Evolutionary conservation across 1,140 invertebrate species (phyloP), one percentile per base, ranked within the genome.

Genomic region (Cherax destructor): DNA sequence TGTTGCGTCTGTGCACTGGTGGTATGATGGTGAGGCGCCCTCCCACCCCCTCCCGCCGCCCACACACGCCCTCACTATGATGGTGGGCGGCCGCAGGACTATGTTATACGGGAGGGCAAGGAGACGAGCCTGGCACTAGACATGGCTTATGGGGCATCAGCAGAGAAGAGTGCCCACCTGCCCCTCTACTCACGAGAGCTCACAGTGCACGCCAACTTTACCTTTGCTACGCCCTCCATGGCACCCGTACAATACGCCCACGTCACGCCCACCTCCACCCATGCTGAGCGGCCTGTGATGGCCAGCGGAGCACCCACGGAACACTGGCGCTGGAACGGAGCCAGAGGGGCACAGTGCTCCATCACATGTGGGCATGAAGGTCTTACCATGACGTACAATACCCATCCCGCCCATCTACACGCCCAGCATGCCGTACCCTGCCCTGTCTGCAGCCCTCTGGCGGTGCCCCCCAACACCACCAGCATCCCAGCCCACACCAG

Each of bases 201-300:
- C 61, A 90, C 92, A 10, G 76, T 89, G 5, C 88, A 93, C 81
- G 90, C 89, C 4, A 83, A 92, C 59, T 90, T 93, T 52, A 79
- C 92, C 52, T 91, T 92, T 47, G 84, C 74, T 18, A 83, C 80
- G 11, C 83, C 88, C 7, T 47, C 87, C 4, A 77, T 86, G 83
- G 79, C 86, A 4, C 88, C 89, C 85, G 41, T 83, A 50, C 88
- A 87, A 24, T 88, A 88, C 83, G 59, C 86, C 83, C 86, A 87
- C 84, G 65, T 50, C 59, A 88, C 81, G 47, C 86, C 86, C 81
- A 77, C 69, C 56, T 79, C 92, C 50, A 41, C 89, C 49, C 79
- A 59, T 5, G 59, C 52, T 76, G 85, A 72, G 3, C 83, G 49
- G n/a, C 30, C 83, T 7, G 11, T 30, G 1, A 61, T 30, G 47